Conservation (phyloP, 1,140 invertebrate species). For the Maniola jurtina region DNA sequence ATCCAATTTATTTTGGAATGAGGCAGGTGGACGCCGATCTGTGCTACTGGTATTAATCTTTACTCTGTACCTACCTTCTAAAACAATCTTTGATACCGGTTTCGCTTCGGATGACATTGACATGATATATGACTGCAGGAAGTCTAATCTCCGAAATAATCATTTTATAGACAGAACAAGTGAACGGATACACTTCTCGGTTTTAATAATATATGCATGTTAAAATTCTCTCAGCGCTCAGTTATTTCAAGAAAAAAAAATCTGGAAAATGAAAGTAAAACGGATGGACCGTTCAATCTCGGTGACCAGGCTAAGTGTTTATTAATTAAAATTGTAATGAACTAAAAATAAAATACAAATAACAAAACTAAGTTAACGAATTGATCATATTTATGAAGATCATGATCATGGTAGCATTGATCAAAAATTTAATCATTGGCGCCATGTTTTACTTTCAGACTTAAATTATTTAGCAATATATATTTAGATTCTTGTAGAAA, state of each 20-base stretch:
- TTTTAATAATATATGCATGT: neutral
- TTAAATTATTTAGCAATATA: no score
- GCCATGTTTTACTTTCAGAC: no score
- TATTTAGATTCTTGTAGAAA: no score
- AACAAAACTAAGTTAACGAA: no score
- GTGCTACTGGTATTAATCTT: conserved; percentile 11
- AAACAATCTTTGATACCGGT: conserved; percentile 18
- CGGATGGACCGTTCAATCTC: neutral
- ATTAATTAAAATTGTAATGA: neutral
- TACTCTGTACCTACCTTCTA: no score
- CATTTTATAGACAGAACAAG: conserved; percentile 3
- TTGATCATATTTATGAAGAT: no score
- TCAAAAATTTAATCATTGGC: no score
- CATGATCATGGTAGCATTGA: no score
- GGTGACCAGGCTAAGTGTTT: neutral
- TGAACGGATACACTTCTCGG: conserved; percentile 5
- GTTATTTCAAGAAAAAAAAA: neutral
- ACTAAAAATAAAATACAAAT: no score
- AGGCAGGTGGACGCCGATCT: conserved; percentile 2
- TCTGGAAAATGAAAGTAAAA: conserved; percentile 4
- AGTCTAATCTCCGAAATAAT: conserved; percentile 9
- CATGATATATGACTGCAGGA: conserved; percentile 17
- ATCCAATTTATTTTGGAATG: conserved; percentile 17
- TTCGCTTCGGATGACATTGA: conserved; percentile 18
- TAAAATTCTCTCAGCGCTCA: conserved; percentile 1